phyloP scores from a whole-genome alignment of 2,113 vertebrate species.

The Piaya cayana region DNA sequence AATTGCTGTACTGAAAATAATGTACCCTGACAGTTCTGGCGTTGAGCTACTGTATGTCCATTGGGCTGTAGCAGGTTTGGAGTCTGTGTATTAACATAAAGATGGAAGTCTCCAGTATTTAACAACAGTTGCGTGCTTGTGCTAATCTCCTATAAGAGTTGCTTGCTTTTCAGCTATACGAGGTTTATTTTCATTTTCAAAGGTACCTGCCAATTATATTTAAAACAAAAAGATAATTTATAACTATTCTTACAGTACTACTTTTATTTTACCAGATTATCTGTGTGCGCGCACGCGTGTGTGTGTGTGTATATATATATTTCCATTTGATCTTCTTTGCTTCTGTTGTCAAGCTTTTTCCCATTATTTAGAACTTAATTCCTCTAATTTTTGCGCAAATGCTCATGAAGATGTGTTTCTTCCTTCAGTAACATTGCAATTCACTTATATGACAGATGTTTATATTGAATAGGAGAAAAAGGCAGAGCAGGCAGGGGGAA shows the following conservation, averaged over 20 bases:
- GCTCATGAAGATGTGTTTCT: not conserved
- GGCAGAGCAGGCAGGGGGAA: not conserved
- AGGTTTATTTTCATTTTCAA: not conserved
- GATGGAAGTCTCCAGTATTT: conserved; percentile 41
- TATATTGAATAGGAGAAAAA: not conserved
- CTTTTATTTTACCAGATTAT: not conserved
- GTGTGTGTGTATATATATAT: not conserved
- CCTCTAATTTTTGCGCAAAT: not conserved
- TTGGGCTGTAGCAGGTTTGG: conserved; percentile 30
- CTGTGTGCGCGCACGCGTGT: too few relatives aligned
- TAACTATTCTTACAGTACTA: not conserved
- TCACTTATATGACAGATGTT: not conserved
- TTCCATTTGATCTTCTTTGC: not conserved
- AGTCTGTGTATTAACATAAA: conserved; percentile 27
- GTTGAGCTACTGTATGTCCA: conserved; percentile 60
- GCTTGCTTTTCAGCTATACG: not conserved
- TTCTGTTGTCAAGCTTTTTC: not conserved
- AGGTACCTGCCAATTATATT: not conserved
- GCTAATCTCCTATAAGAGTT: conserved; percentile 17
- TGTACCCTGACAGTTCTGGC: conserved; percentile 71
- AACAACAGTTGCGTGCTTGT: conserved; percentile 24
- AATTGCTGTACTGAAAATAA: conserved; percentile 76
- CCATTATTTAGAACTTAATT: not conserved
- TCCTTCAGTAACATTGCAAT: not conserved
- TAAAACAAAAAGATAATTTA: not conserved